Evolutionary conservation across 1,140 invertebrate species (phyloP).

Genomic region (Drosophila busckii): DNA sequence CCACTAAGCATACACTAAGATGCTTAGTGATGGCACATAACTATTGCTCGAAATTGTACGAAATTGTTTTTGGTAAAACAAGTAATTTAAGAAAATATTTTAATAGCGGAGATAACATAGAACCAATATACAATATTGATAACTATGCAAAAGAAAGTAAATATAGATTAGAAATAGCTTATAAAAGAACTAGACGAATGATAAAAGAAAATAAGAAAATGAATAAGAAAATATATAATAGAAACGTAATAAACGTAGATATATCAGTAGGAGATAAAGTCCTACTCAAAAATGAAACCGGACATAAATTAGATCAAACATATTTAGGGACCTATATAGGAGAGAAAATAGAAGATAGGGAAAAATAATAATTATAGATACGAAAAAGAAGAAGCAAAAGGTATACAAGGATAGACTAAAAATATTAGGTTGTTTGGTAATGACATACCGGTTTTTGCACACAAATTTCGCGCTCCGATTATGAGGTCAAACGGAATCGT

Average conservation of each 20-base stretch:
- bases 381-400: not conserved
- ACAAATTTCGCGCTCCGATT: no score
- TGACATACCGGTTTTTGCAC: no score
- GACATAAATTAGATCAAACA: slow-evolving; percentile 2
- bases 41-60: slow-evolving; percentile 22
- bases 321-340: slow-evolving; percentile 1
- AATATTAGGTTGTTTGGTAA: not conserved
- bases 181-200: slow-evolving; percentile 5
- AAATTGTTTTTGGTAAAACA: slow-evolving; percentile 13
- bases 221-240: slow-evolving; percentile 1
- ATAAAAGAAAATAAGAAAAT: slow-evolving; percentile 9
- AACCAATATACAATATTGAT: slow-evolving; percentile 21
- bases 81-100: slow-evolving; percentile 5
- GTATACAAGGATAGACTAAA: slow-evolving; percentile 10
- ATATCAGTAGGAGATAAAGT: slow-evolving; percentile 4
- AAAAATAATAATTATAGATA: slow-evolving; percentile 4
- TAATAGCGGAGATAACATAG: slow-evolving; percentile 5
- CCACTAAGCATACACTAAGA: no score
- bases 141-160: slow-evolving; percentile 10
- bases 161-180: no score
- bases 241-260: no score
- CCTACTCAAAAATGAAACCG: slow-evolving; percentile 8
- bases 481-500: no score
- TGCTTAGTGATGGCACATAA: slow-evolving; percentile 14
- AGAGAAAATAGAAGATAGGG: not conserved